phyloP scores from a whole-genome alignment of 2,797 vertebrate genomes.

The Acridotheres tristis region DNA sequence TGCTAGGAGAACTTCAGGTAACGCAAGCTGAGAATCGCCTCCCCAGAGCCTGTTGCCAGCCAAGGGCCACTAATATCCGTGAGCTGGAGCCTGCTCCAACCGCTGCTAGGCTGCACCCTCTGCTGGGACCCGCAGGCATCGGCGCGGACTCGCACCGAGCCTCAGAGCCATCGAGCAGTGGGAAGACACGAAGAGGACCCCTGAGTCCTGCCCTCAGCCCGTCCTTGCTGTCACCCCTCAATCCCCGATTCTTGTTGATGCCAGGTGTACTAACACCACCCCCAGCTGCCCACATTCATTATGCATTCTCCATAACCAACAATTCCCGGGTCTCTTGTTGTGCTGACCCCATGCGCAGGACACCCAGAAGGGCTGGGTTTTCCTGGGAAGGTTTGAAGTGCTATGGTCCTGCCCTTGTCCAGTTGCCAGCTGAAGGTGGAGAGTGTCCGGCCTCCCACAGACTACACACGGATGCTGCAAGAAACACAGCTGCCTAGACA shows the following conservation, averaged over 20 bases:
- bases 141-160: background rate
- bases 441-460: rapidly evolving
- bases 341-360: background rate
- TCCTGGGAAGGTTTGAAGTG: background rate
- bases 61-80: background rate
- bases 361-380: background rate
- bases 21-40: background rate
- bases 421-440: background rate
- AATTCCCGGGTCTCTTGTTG: rapidly evolving
- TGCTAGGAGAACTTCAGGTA: background rate
- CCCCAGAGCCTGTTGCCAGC: background rate
- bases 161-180: background rate
- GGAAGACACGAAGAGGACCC: background rate
- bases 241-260: background rate
- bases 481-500: background rate
- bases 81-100: background rate
- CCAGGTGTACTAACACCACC: background rate
- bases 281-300: background rate
- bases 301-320: background rate
- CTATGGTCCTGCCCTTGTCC: background rate
- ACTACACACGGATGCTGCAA: background rate
- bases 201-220: background rate
- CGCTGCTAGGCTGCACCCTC: slow-evolving; percentile 65
- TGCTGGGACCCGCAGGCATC: slow-evolving; percentile 49
- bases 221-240: background rate